phyloP scores from a whole-genome alignment of 2,888 invertebrate species.

The Callosobruchus maculatus region DNA sequence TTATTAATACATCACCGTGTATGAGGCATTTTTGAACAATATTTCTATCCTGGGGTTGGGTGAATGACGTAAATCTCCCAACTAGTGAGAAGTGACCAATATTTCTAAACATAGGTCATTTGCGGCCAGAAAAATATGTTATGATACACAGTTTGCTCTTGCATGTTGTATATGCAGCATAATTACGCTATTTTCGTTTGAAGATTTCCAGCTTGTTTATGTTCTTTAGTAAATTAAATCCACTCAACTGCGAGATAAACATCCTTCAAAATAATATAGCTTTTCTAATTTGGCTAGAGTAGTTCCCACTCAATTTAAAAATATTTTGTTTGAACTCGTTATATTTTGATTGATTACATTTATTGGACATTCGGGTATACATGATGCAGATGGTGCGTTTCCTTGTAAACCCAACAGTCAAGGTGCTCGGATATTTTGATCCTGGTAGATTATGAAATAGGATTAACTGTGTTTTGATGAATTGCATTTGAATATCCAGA shows the following conservation, averaged over 20 bases:
- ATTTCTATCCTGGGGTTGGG: not conserved
- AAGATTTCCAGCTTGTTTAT: not conserved
- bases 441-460: not conserved
- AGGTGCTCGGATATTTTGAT: not conserved
- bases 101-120: not conserved
- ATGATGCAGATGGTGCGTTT: not conserved
- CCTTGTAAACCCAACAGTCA: not conserved
- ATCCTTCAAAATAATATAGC: not conserved
- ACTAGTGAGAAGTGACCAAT: not conserved
- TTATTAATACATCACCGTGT: too few relatives aligned
- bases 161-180: not conserved
- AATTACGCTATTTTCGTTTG: not conserved
- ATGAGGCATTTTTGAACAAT: too few relatives aligned
- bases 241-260: not conserved
- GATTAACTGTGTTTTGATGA: too few relatives aligned
- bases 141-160: too few relatives aligned
- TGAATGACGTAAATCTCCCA: not conserved
- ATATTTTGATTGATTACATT: not conserved
- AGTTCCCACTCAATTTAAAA: not conserved
- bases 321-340: not conserved
- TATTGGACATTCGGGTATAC: not conserved
- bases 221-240: not conserved
- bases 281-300: not conserved
- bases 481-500: too few relatives aligned
- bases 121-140: not conserved